phyloP scores from a whole-genome alignment of 2,888 invertebrate genomes.

The Elysia crispata region DNA sequence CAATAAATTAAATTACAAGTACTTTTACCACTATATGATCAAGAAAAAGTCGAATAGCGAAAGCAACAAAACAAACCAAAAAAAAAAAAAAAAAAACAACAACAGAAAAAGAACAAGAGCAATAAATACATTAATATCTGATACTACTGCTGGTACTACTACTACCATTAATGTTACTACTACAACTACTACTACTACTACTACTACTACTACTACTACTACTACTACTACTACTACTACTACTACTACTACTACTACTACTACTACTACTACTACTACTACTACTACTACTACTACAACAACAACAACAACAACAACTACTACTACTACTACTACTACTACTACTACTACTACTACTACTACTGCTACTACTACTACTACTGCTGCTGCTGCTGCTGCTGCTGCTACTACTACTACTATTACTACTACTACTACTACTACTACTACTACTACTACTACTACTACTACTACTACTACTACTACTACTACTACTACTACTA shows the following conservation, averaged over 20 bases:
- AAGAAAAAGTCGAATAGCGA: no score
- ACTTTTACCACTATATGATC: no score
- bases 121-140: no score
- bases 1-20: no score
- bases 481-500: slow-evolving; percentile 25
- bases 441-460: slow-evolving; percentile 28
- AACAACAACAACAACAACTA: not conserved
- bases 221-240: slow-evolving; percentile 30
- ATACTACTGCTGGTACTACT: not conserved
- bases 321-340: slow-evolving; percentile 17
- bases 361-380: slow-evolving; percentile 26
- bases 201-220: slow-evolving; percentile 28
- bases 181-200: slow-evolving; percentile 27
- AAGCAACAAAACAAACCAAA: no score
- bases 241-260: slow-evolving; percentile 26
- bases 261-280: slow-evolving; percentile 28
- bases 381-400: not conserved
- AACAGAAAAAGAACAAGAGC: no score
- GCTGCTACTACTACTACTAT: slow-evolving; percentile 18
- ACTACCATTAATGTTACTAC: no score
- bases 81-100: no score
- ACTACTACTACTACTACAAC: slow-evolving; percentile 13
- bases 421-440: slow-evolving; percentile 26
- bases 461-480: slow-evolving; percentile 30
- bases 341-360: slow-evolving; percentile 28